phyloP scores from a whole-genome alignment of 2,113 vertebrate species.

The Cichladusa arquata region DNA sequence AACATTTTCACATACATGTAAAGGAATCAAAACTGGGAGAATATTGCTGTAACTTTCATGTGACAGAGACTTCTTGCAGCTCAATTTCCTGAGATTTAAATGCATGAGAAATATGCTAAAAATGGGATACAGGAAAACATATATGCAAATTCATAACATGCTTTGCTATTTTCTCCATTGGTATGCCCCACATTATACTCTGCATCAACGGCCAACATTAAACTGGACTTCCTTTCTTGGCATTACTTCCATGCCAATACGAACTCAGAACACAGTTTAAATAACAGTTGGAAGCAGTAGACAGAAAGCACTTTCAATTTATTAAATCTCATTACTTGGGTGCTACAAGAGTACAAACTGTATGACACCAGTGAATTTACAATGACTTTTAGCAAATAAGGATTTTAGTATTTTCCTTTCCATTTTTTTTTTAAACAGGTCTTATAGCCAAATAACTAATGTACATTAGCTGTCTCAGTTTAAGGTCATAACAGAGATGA shows the following conservation, averaged over 20 bases:
- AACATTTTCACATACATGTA: not conserved
- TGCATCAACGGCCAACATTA: not conserved
- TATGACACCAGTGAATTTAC: not conserved
- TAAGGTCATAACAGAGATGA: not conserved
- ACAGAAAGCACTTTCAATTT: not conserved
- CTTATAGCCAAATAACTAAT: not conserved
- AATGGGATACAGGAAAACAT: not conserved
- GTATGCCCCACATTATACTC: rapidly evolving
- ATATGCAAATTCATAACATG: not conserved
- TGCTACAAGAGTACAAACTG: not conserved
- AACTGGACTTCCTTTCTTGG: not conserved
- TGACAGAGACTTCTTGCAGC: not conserved
- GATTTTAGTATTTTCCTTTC: not conserved
- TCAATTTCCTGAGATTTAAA: not conserved
- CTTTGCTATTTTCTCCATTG: not conserved
- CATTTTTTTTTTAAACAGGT: not conserved
- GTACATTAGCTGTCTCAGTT: not conserved
- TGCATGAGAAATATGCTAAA: not conserved
- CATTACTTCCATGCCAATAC: not conserved
- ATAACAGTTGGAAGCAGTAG: not conserved
- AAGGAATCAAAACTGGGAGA: not conserved
- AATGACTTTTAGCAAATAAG: not conserved
- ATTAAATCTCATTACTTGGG: not conserved
- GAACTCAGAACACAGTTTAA: not conserved
- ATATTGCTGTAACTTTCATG: not conserved